Evolutionary conservation across 23 tunicate genomes (phyloP).

Genomic region (Botrylloides violaceus): DNA sequence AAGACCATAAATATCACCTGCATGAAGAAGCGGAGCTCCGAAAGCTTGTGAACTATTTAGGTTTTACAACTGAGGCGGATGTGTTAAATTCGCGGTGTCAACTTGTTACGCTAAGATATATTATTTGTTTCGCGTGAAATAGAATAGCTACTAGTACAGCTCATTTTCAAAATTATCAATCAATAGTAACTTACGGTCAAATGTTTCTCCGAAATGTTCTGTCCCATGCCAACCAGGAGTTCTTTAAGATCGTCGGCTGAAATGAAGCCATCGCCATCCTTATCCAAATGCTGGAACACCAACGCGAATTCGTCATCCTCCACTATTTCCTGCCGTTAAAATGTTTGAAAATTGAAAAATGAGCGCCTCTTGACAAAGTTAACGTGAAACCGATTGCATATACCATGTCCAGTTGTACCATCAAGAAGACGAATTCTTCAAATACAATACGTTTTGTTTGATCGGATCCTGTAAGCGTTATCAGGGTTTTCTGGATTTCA

Average conservation of each 20-base stretch:
- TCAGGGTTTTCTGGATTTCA: not conserved
- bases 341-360: not conserved
- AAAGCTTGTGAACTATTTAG: too few species aligned
- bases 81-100: too few species aligned
- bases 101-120: too few species aligned
- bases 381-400: not conserved
- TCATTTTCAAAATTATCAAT: too few species aligned
- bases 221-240: conserved; percentile 1
- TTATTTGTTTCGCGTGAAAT: too few species aligned
- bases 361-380: too few species aligned
- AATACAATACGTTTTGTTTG: not conserved
- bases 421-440: not conserved
- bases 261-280: conserved; percentile 23
- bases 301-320: conserved; percentile 7
- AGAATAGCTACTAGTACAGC: too few species aligned
- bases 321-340: not conserved
- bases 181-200: conserved; percentile 5
- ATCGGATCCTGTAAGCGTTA: not conserved
- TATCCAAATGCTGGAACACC: conserved; percentile 14
- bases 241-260: conserved; percentile 3
- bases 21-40: too few species aligned
- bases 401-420: not conserved
- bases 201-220: conserved; percentile 16
- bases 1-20: too few species aligned
- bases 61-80: too few species aligned